A percentile compares a stretch with the other conserved stretches of the same genome.
These are phyloP conservation scores for Chorisops tibialis DNA, from an alignment of 2,888 invertebrate genomes.

Conservation along the genomic window DNA sequence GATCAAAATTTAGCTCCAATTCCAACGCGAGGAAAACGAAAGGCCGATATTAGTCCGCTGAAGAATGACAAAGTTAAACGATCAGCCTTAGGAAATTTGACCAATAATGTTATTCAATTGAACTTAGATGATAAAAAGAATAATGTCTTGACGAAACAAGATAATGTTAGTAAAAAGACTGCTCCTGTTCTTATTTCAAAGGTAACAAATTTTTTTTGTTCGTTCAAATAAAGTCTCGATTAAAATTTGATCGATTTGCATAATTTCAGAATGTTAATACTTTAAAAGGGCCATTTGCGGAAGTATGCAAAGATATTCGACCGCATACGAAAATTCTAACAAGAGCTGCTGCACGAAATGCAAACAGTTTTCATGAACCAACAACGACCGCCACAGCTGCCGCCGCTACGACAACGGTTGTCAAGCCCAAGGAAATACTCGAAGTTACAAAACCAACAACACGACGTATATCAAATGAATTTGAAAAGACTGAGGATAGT, in stretches of 20 bases:
- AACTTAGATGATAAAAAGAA: slow-evolving; percentile 26
- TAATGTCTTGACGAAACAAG: slow-evolving; percentile 47
- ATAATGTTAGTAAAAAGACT: slow-evolving; percentile 11
- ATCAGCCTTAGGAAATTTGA: slow-evolving; percentile 82
- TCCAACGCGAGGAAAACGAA: slow-evolving; percentile 62
- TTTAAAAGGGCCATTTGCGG: neutral
- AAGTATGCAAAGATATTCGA: neutral
- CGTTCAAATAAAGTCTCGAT: neutral
- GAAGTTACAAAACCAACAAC: slow-evolving; percentile 51
- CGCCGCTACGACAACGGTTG: slow-evolving; percentile 46
- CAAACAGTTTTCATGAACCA: slow-evolving; percentile 40
- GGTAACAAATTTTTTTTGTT: neutral
- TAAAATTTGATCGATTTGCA: too few relatives aligned
- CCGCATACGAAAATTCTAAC: slow-evolving; percentile 43
- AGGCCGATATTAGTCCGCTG: slow-evolving; percentile 75
- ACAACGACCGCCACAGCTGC: slow-evolving; percentile 52
- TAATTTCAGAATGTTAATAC: neutral
- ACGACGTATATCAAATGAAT: slow-evolving; percentile 62
- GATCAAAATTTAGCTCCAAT: slow-evolving; percentile 45
- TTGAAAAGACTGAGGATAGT: slow-evolving; percentile 71
- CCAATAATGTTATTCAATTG: slow-evolving; percentile 56
- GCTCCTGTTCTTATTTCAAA: slow-evolving; percentile 2
- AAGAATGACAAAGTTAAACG: slow-evolving; percentile 74
- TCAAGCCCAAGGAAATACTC: slow-evolving; percentile 47
- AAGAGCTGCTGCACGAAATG: slow-evolving; percentile 41